Conservation (phyloP, 2,888 invertebrate genomes). For the Papilio elwesi region DNA sequence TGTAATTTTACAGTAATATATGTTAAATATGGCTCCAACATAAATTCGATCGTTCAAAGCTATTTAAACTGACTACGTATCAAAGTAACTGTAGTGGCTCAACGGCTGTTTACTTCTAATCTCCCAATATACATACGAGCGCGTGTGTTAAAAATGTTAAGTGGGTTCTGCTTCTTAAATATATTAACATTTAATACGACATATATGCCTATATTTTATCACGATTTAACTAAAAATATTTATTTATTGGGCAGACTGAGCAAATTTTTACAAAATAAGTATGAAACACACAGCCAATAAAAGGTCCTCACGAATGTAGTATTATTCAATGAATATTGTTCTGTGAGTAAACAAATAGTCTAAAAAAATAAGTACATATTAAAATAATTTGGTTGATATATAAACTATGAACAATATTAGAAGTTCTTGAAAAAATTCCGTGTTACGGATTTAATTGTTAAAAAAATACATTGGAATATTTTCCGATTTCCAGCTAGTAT, state of each 20-base stretch:
- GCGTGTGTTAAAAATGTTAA: not conserved
- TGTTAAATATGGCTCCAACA: constrained; percentile 3
- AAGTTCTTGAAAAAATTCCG: too few species aligned
- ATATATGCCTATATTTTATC: not conserved
- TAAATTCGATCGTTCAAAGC: constrained; percentile 2
- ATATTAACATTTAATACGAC: not conserved
- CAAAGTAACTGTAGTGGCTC: constrained; percentile 8
- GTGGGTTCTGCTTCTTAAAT: constrained; percentile 1
- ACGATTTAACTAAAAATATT: not conserved
- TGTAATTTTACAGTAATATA: constrained; percentile 20
- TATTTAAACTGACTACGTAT: not conserved
- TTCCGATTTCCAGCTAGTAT: too few species aligned
- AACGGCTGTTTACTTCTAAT: constrained; percentile 11
- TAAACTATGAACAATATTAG: too few species aligned
- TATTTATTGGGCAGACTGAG: not conserved
- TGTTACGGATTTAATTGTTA: too few species aligned
- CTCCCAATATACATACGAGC: not conserved
- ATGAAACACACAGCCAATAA: too few species aligned
- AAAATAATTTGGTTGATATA: too few species aligned
- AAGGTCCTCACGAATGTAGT: too few species aligned
- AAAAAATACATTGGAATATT: too few species aligned
- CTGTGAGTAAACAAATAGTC: too few species aligned
- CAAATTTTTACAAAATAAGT: too few species aligned
- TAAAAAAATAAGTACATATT: too few species aligned
- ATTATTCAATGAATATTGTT: too few species aligned